These are phyloP conservation scores for Malacoraja senta DNA, from an alignment of 2,797 vertebrate genomes.

Conservation along the genomic window DNA sequence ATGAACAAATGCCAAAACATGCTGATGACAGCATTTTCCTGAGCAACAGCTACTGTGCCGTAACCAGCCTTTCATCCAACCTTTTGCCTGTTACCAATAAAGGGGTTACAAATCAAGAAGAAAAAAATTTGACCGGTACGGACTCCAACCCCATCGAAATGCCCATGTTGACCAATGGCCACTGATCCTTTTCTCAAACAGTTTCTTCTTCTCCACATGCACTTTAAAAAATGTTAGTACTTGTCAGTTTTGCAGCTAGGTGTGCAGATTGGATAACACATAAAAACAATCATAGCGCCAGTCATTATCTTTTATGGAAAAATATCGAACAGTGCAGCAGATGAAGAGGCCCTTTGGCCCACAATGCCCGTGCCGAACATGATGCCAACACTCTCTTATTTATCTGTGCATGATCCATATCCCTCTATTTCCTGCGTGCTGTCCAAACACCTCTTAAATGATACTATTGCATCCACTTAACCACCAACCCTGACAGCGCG, in stretches of 20 bases:
- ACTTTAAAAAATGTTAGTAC: neutral
- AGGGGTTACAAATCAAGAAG: neutral
- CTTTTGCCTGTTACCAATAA: neutral
- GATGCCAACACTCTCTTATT: too few relatives aligned
- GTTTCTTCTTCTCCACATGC: neutral
- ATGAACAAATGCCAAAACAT: neutral
- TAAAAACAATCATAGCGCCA: neutral
- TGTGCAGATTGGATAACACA: neutral
- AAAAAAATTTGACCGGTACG: neutral
- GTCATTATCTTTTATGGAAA: neutral
- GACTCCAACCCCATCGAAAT: neutral
- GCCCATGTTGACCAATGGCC: neutral
- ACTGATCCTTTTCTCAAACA: neutral
- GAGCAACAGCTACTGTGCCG: neutral
- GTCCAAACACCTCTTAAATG: too few relatives aligned
- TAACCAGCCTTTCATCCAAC: neutral
- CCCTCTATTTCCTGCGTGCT: too few relatives aligned
- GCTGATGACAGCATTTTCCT: neutral
- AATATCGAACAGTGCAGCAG: too few relatives aligned
- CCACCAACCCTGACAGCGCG: too few relatives aligned
- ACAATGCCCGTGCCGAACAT: too few relatives aligned
- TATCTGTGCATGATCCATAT: too few relatives aligned
- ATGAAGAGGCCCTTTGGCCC: too few relatives aligned
- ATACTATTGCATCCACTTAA: too few relatives aligned
- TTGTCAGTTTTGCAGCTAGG: neutral